These are phyloP conservation scores for Lemur catta DNA, from an alignment of 2,797 vertebrate species.

Conservation along the genomic window DNA sequence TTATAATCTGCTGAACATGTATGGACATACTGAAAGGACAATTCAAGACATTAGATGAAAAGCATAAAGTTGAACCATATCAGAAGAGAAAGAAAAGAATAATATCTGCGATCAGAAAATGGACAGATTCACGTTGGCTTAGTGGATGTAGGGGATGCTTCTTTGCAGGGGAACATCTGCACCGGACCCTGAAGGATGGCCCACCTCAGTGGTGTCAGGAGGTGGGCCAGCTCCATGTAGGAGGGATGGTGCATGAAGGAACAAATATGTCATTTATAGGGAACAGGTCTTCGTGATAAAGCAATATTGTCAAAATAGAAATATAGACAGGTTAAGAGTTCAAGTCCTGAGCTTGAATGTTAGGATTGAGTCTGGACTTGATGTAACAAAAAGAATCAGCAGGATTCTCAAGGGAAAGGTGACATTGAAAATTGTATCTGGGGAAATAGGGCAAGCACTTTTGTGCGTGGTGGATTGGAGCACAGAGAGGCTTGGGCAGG, in stretches of 20 bases:
- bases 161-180: neutral
- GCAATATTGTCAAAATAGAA: neutral
- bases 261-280: neutral
- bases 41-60: neutral
- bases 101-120: neutral
- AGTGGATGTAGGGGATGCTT: neutral
- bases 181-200: neutral
- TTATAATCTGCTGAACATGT: neutral
- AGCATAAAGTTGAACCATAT: neutral
- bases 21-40: neutral
- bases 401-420: neutral
- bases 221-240: neutral
- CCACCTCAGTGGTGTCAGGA: neutral
- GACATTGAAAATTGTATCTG: neutral
- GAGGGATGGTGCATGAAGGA: neutral
- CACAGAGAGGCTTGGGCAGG: neutral
- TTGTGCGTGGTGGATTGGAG: neutral
- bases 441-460: neutral
- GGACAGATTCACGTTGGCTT: neutral
- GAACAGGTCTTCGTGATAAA: neutral
- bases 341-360: neutral
- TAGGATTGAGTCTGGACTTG: neutral
- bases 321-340: neutral
- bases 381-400: neutral
- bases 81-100: neutral